Base-by-base conservation (phyloP, 2,113 vertebrate species). In the Donacobius atricapilla region DNA sequence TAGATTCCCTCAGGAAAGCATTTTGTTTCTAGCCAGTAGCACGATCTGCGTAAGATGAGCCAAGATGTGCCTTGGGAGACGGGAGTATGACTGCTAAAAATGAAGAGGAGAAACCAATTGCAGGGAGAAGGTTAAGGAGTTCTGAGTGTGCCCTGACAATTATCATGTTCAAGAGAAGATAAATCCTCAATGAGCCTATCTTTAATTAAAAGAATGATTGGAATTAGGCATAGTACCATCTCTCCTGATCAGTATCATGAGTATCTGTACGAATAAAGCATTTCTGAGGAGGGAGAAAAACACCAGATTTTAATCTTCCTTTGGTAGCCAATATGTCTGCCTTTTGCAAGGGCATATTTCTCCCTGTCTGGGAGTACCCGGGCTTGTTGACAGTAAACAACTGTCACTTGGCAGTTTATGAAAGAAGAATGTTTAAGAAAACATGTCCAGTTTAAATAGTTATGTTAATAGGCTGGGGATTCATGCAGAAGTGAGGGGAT, bases 321-420 rank as follows among this genome's bases (percentile, higher is more conserved):
- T 87, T 92, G 83, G 72, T 96, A 96, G 94, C 83, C 39, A 0
- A 63, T 93, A 31, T 61, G 76, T 75, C 92, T 94, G 92, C 76
- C 51, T 92, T 92, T 90, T 75, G 69, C 82, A 95, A 92, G 86
- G 90, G 86, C 76, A 25, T 71, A 93, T 92, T 94, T 90, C 80
- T 92, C 90, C 72, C 56, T 69, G 92, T 81, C 86, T 71, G 78
- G 37, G 76, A 94, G 86, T 78, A 94, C 69, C 88, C 80, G 28
- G 90, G 65, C 88, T 89, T 96, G 93, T 96, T 96, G 96, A 95
- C 92, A 95, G 94, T 96, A 96, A 96, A 94, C 96, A 97, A 91
- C 90, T 96, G 96, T 96, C 93, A 93, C 93, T 96, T 96, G 96
- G 95, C 94, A 95, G 76, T 93, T 96, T 92, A 93, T 96, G 93